Evolutionary conservation across 2,888 invertebrate species (phyloP).

Genomic region (Pterostichus madidus): DNA sequence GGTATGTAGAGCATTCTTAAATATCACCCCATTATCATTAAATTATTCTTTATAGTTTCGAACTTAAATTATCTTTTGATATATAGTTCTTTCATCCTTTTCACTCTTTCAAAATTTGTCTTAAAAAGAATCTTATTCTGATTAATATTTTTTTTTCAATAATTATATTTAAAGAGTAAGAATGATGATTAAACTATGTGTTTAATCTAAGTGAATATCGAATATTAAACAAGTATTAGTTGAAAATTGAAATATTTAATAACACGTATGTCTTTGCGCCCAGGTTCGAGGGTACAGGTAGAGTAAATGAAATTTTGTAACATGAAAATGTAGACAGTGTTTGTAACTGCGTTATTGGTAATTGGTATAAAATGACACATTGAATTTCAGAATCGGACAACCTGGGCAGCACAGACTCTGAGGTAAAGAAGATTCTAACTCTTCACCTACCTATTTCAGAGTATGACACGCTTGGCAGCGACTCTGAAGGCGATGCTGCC

Average conservation of each 20-base stretch:
- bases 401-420: slow-evolving; percentile 96
- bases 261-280: slow-evolving; percentile 57
- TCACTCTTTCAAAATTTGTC: too few relatives aligned
- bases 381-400: slow-evolving; percentile 91
- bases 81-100: too few relatives aligned
- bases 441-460: slow-evolving; percentile 96
- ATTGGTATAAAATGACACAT: slow-evolving; percentile 43
- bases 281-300: slow-evolving; percentile 62
- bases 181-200: too few relatives aligned
- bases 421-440: slow-evolving; percentile 95
- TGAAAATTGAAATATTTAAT: slow-evolving; percentile 7
- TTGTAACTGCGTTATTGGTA: slow-evolving; percentile 7
- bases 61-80: too few relatives aligned
- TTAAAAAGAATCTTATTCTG: too few relatives aligned
- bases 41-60: too few relatives aligned
- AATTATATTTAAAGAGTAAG: too few relatives aligned
- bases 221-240: not conserved
- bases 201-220: too few relatives aligned
- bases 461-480: slow-evolving; percentile 91
- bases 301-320: slow-evolving; percentile 14
- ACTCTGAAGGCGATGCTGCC: slow-evolving; percentile 88
- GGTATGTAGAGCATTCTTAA: slow-evolving; percentile 78
- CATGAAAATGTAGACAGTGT: not conserved
- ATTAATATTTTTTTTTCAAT: too few relatives aligned
- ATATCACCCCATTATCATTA: not conserved